Base-by-base conservation (phyloP, 2,888 invertebrate species). In the Diarsia dahlii region DNA sequence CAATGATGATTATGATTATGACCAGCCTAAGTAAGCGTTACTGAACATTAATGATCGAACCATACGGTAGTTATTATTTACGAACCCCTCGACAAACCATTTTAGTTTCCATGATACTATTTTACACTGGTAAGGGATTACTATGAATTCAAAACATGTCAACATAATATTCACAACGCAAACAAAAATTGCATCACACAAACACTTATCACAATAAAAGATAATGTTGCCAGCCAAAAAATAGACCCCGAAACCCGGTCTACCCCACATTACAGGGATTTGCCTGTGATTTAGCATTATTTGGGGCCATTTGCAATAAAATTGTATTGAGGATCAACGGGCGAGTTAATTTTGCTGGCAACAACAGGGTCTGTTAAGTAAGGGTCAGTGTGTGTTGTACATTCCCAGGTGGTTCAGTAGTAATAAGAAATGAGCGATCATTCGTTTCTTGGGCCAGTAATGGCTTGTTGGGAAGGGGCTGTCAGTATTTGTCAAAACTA, bases 201-300 rank as follows among this genome's bases (percentile, higher is more conserved):
- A 94, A 93, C 93, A 94, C 92, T 92, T 92, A 93, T 94, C 92
- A 91, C 93, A 92, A 93, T 94, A 94, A 94, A 93, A 91, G 91
- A 91, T 93, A 93, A 94, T 93, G 93, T 92, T 92, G 90, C 90
- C 85, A 89, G 80, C 80, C 78, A 74, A 87, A 89, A 93, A 91
- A 90, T 89, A 88, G 81, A 90, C 88, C 89, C 90, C 85, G 85
- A 88, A 90, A 91, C 89, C 89, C 89, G 88, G 88, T 85, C 74
- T 88, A 89, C 89, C 91, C 91, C 89, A 90, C 89, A 93, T 92
- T 92, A 91, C 78, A 82, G 91, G 94, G 94, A 92, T 94, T 95
- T 94, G 89, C 88, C 76, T 85, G 92, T 94, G 95, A 95, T 95
- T 94, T 95, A 94, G 91, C 93, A 94, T 94, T 95, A 95, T 93